Evolutionary conservation across 2,888 invertebrate species (phyloP).

Genomic region (Lycia hirtaria): DNA sequence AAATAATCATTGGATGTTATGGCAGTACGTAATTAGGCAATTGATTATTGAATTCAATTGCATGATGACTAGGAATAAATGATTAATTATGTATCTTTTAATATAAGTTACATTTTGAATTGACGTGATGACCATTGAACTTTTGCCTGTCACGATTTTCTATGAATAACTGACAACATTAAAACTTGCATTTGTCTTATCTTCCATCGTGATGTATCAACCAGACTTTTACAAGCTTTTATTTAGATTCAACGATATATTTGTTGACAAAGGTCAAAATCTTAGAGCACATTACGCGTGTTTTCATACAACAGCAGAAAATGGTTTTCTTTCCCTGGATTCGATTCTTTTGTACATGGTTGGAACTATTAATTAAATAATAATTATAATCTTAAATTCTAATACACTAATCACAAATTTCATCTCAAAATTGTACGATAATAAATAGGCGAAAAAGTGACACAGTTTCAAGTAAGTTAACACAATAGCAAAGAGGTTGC

Average conservation of each 20-base stretch:
- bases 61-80: slow-evolving; percentile 11
- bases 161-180: background rate
- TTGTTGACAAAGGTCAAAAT: too few species aligned
- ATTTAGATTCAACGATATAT: too few species aligned
- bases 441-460: background rate
- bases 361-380: background rate
- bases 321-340: too few species aligned
- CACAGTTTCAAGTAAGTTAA: background rate
- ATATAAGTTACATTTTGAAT: slow-evolving; percentile 22
- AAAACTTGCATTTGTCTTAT: background rate
- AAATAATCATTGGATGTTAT: slow-evolving; percentile 35
- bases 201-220: background rate
- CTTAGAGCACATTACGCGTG: too few species aligned
- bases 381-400: background rate
- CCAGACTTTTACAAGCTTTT: too few species aligned
- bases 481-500: slow-evolving; percentile 13
- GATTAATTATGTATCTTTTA: slow-evolving; percentile 25
- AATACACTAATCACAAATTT: background rate
- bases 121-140: slow-evolving; percentile 31
- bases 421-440: background rate
- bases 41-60: slow-evolving; percentile 25
- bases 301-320: too few species aligned
- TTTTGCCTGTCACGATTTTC: slow-evolving; percentile 36
- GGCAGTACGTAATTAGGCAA: slow-evolving; percentile 29
- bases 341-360: background rate